A percentile compares a stretch with the other conserved stretches of the same genome.
Evolutionary conservation across 2,888 invertebrate species (phyloP).

Genomic region (Andrena bucephala): DNA sequence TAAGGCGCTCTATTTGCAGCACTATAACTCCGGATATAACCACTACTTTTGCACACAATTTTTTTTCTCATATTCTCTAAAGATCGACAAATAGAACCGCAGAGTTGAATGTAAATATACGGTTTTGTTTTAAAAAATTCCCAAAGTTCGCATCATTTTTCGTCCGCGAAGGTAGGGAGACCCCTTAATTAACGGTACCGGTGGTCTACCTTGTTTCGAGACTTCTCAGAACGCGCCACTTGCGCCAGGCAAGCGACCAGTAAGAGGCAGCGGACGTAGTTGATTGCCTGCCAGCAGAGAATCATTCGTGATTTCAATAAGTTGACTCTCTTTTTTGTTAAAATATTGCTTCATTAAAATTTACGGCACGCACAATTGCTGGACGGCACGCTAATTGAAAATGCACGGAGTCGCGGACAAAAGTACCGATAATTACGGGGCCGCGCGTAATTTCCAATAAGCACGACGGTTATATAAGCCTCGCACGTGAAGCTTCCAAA

Average conservation of each 20-base stretch:
- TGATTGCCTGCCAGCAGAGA: slow-evolving; percentile 61
- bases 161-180: too few species aligned
- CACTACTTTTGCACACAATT: too few species aligned
- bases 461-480: slow-evolving; percentile 52
- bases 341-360: too few species aligned
- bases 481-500: slow-evolving; percentile 30
- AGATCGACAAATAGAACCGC: too few species aligned
- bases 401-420: neutral
- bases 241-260: slow-evolving; percentile 63
- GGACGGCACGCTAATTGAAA: slow-evolving; percentile 6
- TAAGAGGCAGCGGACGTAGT: slow-evolving; percentile 67
- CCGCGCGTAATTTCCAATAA: slow-evolving; percentile 47
- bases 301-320: neutral
- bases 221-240: slow-evolving; percentile 39
- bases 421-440: slow-evolving; percentile 33
- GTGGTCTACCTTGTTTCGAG: slow-evolving; percentile 65
- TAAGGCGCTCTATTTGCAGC: too few species aligned
- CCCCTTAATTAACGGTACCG: neutral
- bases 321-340: neutral
- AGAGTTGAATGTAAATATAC: too few species aligned
- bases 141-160: too few species aligned
- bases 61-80: too few species aligned
- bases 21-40: too few species aligned
- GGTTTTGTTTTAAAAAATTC: too few species aligned
- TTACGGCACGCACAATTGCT: neutral